These are phyloP conservation scores for Thomomys bottae DNA, from an alignment of 2,113 vertebrate species.

Conservation along the genomic window DNA sequence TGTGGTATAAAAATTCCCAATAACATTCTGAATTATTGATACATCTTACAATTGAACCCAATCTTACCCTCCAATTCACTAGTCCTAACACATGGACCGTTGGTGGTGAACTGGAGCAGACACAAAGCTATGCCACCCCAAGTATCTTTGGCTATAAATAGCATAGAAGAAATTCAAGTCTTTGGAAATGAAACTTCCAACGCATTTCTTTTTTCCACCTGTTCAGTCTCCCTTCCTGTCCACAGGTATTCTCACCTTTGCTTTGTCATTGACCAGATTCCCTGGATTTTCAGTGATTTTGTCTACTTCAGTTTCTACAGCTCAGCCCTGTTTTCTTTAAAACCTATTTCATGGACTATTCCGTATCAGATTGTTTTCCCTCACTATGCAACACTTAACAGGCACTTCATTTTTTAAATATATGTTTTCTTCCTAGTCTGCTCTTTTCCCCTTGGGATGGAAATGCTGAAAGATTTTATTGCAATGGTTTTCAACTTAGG, in stretches of 20 bases:
- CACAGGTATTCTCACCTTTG: neutral
- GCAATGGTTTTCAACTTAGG: neutral
- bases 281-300: neutral
- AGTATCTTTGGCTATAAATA: neutral
- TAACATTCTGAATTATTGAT: neutral
- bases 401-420: neutral
- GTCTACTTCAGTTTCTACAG: neutral
- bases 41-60: constrained; percentile 37
- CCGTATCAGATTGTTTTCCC: neutral
- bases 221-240: neutral
- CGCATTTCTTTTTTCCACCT: neutral
- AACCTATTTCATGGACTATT: neutral
- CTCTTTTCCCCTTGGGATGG: neutral
- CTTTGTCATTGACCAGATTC: neutral
- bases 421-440: neutral
- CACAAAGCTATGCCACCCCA: neutral
- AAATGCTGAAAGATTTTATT: neutral
- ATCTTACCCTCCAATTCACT: neutral
- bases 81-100: neutral
- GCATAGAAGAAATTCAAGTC: neutral
- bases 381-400: neutral
- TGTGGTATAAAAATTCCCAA: neutral
- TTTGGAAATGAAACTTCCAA: neutral
- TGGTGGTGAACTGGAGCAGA: neutral
- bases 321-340: neutral